A percentile compares a stretch with the other conserved stretches of the same genome.
These are phyloP conservation scores for Parnassius smintheus DNA, from an alignment of 2,888 invertebrate genomes.

Conservation along the genomic window DNA sequence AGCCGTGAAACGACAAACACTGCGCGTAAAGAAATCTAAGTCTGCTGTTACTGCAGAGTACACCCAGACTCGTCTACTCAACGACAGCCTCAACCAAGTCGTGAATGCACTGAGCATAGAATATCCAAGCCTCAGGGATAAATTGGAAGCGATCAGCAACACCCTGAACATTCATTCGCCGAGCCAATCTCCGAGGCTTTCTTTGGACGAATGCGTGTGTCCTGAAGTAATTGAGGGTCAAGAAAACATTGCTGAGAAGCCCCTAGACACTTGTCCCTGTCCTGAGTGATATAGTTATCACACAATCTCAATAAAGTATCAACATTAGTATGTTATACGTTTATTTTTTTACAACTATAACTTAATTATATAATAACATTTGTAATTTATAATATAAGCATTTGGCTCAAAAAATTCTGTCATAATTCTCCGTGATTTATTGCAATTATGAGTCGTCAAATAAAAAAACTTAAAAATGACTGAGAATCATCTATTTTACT, in stretches of 20 bases:
- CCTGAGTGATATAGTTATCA: background rate
- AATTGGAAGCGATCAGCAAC: conserved; percentile 63
- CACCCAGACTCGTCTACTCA: conserved; percentile 79
- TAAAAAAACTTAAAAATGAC: too few relatives aligned
- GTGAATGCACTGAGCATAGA: conserved; percentile 81
- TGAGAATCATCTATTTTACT: too few relatives aligned
- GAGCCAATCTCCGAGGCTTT: conserved; percentile 49
- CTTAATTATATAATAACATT: too few relatives aligned
- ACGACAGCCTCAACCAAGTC: conserved; percentile 80
- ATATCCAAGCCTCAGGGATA: conserved; percentile 80
- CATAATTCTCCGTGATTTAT: too few relatives aligned
- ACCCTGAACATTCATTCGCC: conserved; percentile 71
- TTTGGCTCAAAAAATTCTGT: too few relatives aligned
- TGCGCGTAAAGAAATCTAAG: conserved; percentile 66
- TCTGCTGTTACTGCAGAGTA: conserved; percentile 77
- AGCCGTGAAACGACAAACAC: conserved; percentile 65
- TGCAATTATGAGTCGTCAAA: too few relatives aligned
- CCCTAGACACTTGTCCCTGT: conserved; percentile 29
- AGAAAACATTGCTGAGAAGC: conserved; percentile 50
- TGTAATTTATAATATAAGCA: too few relatives aligned
- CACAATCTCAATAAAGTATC: too few relatives aligned
- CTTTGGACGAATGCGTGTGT: conserved; percentile 36
- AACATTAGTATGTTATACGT: too few relatives aligned
- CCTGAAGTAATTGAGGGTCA: conserved; percentile 19
- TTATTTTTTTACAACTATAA: too few relatives aligned